A percentile compares a stretch with the other conserved stretches of the same genome.
These are phyloP conservation scores for Lissonota sp. DNA, from an alignment of 2,888 invertebrate species.

Conservation along the genomic window DNA sequence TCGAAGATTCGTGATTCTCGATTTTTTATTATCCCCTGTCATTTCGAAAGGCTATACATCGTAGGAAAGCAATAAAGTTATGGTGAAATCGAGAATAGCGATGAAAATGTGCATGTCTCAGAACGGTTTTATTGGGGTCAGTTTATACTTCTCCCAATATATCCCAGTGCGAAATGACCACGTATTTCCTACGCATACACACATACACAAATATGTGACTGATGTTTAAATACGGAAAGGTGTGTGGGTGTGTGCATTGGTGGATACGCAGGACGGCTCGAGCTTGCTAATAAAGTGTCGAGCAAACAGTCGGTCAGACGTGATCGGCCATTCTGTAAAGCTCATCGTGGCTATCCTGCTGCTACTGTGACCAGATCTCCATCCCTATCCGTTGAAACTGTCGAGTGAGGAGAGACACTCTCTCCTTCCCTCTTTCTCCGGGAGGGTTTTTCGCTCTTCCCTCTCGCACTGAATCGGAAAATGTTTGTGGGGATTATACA, in stretches of 20 bases:
- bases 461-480: slow-evolving; percentile 4
- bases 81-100: background rate
- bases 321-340: slow-evolving; percentile 64
- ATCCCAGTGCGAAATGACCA: slow-evolving; percentile 15
- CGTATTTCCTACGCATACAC: background rate
- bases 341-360: slow-evolving; percentile 54
- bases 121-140: slow-evolving; percentile 36
- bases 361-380: slow-evolving; percentile 33
- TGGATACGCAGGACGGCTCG: slow-evolving; percentile 27
- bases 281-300: slow-evolving; percentile 72
- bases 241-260: slow-evolving; percentile 25
- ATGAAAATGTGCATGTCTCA: slow-evolving; percentile 31
- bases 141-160: background rate
- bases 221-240: slow-evolving; percentile 65
- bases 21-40: slow-evolving; percentile 1
- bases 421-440: slow-evolving; percentile 29
- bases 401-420: background rate
- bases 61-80: slow-evolving; percentile 14
- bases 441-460: slow-evolving; percentile 14
- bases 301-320: slow-evolving; percentile 70
- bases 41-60: background rate
- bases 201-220: slow-evolving; percentile 37
- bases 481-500: slow-evolving; percentile 1
- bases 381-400: slow-evolving; percentile 52
- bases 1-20: background rate